Base-by-base conservation (phyloP, 1,140 invertebrate species). In the Arion vulgaris region DNA sequence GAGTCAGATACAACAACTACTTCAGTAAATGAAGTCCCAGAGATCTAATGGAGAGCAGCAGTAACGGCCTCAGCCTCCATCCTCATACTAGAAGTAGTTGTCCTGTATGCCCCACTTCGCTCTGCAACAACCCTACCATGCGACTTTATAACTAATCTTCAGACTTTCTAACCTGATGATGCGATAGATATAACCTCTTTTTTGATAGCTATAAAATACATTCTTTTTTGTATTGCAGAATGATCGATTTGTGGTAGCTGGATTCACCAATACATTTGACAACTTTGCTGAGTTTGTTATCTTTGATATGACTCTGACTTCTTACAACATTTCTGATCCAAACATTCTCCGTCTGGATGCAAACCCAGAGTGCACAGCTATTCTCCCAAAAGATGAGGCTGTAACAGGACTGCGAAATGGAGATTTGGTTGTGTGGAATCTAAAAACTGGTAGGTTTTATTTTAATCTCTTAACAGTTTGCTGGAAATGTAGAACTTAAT, bases 321-420 rank as follows among this genome's bases (percentile, higher is more conserved):
- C 85, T 53, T 89, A 88, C 76, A 87, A 86, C 71, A 86, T 89
- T 38, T 85, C 86, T 15, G 90, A 92, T 62, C 89, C 91, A 1
- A 87, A 80, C 75, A 86, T 91, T 53, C 83, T 91, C n/a, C 87
- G 85, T 77, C 83, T 92, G 26, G 88, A 92, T 79, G 92, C 92
- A 23, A 87, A 89, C 49, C 88, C 90, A 38, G 90, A 91, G 45
- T 88, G 87, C 73, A 92, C 91, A 0, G 91, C 88, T 32, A 88
- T 92, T 9, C 85, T 92, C 28, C 90, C 89, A 36, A 87, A 86
- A 72, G 89, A 91, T 53, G 92, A 93, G 74, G 92, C 91, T 0
- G 88, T 92, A 26, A 93, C 92, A 36, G 92, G 92, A 38, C 81
- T 89, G n/a, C 78, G 89, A 41, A 91, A 91, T 82, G 92, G 92